phyloP scores from a whole-genome alignment of 2,888 invertebrate genomes.

The Lysandra bellargus region DNA sequence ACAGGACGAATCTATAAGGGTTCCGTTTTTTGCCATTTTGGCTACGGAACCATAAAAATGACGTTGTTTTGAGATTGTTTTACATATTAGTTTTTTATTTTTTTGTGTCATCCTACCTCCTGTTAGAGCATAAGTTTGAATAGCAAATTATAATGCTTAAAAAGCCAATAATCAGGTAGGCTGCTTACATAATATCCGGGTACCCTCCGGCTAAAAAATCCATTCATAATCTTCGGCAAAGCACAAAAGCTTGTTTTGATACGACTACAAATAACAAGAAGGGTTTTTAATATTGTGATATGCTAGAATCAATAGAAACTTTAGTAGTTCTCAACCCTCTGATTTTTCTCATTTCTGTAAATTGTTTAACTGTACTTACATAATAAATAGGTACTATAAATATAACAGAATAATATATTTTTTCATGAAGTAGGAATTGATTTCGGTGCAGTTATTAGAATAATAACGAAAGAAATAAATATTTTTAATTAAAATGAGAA shows the following conservation, averaged over 20 bases:
- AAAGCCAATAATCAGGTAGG: slow-evolving; percentile 6
- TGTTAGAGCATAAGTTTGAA: not conserved
- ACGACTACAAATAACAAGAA: not conserved
- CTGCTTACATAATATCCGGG: slow-evolving; percentile 11
- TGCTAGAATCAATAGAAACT: not conserved
- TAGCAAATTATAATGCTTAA: not conserved
- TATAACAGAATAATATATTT: too few species aligned
- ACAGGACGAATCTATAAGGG: too few species aligned
- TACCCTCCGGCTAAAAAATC: slow-evolving; percentile 1
- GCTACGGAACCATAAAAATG: too few species aligned
- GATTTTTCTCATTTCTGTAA: too few species aligned
- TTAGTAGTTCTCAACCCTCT: not conserved
- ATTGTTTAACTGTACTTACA: too few species aligned
- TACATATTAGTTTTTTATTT: not conserved
- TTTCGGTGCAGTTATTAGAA: too few species aligned
- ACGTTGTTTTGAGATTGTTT: not conserved
- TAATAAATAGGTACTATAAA: too few species aligned
- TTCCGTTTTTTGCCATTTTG: too few species aligned
- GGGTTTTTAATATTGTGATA: not conserved
- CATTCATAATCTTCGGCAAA: not conserved
- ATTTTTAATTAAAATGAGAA: not conserved
- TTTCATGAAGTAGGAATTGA: too few species aligned
- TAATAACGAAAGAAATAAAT: not conserved
- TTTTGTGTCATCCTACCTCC: not conserved
- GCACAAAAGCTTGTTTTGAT: slow-evolving; percentile 14